A percentile compares a stretch with the other conserved stretches of the same genome.
Conservation (phyloP, 1,140 invertebrate genomes). For the Pemphigus obesinymphae region DNA sequence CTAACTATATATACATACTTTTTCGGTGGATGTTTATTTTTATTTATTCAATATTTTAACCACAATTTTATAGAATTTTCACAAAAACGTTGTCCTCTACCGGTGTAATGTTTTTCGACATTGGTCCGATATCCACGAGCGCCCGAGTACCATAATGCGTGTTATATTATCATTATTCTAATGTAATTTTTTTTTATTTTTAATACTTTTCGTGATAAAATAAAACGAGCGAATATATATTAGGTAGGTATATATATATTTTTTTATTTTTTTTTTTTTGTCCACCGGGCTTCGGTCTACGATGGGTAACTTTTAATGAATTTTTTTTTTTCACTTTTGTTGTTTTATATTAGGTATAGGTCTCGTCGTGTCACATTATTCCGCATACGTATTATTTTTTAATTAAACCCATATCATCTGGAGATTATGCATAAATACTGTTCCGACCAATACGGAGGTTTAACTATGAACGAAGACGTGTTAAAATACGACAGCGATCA, state of each 20-base stretch:
- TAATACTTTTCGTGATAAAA: constrained; percentile 2
- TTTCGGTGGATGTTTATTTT: no score
- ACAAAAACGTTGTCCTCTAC: no score
- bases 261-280: not conserved
- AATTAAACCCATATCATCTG: constrained; percentile 28
- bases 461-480: not conserved
- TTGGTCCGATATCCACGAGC: no score
- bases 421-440: not conserved
- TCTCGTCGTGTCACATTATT: not conserved
- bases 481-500: not conserved
- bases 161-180: no score
- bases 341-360: not conserved
- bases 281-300: not conserved
- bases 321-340: not conserved
- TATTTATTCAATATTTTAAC: no score
- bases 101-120: no score
- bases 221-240: no score
- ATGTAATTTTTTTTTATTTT: not conserved
- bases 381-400: constrained; percentile 34
- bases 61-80: no score
- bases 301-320: constrained; percentile 27
- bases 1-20: no score
- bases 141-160: no score
- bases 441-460: not conserved
- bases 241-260: no score